phyloP scores from a whole-genome alignment of 2,888 invertebrate species.

The Platynereis dumerilii region DNA sequence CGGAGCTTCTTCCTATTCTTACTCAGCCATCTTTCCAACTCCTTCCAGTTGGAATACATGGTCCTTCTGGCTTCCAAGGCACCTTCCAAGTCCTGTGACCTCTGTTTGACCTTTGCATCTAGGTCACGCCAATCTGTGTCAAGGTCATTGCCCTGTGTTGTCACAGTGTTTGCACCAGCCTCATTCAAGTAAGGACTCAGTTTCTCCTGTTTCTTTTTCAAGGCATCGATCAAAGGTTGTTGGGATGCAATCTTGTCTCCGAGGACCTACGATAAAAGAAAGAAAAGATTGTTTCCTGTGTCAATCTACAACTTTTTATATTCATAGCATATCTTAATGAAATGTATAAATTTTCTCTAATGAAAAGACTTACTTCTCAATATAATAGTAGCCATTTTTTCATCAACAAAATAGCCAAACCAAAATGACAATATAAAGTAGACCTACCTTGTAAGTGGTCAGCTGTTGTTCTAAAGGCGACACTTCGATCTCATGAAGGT shows the following conservation, averaged over 20 bases:
- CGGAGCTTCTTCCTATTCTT: slow-evolving; percentile 64
- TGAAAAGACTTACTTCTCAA: too few species aligned
- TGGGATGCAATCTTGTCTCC: too few species aligned
- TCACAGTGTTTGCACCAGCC: slow-evolving; percentile 46
- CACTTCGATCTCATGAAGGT: slow-evolving; percentile 50
- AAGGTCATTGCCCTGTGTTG: slow-evolving; percentile 80
- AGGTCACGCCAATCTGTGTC: slow-evolving; percentile 83
- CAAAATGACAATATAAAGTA: too few species aligned
- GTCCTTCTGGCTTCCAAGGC: slow-evolving; percentile 58
- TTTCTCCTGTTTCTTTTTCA: slow-evolving; percentile 50
- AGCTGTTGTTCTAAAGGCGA: slow-evolving; percentile 53
- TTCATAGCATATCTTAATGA: too few species aligned
- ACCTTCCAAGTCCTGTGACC: slow-evolving; percentile 65
- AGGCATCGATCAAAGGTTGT: slow-evolving; percentile 37
- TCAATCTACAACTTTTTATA: too few species aligned
- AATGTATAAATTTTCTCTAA: too few species aligned
- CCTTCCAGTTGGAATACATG: slow-evolving; percentile 78
- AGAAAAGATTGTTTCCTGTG: too few species aligned
- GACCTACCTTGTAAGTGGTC: slow-evolving; percentile 51
- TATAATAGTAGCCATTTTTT: too few species aligned
- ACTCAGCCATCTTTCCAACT: slow-evolving; percentile 79
- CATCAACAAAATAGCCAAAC: too few species aligned
- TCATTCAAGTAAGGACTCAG: slow-evolving; percentile 50
- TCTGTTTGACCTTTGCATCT: slow-evolving; percentile 71
- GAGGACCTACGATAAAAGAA: too few species aligned